Evolutionary conservation across 2,797 vertebrate genomes (phyloP).

Genomic region (Astyanax mexicanus): DNA sequence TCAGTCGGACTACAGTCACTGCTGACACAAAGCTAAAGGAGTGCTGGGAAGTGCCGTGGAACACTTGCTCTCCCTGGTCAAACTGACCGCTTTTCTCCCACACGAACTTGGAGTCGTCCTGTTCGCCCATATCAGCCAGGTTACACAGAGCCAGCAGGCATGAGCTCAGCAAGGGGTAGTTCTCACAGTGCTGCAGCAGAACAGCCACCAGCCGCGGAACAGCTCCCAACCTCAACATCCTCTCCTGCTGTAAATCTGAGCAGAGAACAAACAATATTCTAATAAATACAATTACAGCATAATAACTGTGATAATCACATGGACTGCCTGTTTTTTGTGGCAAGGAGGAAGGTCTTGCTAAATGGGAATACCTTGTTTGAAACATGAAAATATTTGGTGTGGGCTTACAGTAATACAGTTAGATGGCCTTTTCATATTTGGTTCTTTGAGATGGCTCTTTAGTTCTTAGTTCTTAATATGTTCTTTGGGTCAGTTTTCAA

Average conservation of each 20-base stretch:
- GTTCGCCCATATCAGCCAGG: slow-evolving; percentile 79
- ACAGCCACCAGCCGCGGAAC: slow-evolving; percentile 81
- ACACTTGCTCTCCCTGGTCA: slow-evolving; percentile 67
- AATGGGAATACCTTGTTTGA: no score
- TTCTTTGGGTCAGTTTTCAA: no score
- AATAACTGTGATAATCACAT: not conserved
- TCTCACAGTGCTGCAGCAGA: slow-evolving; percentile 78
- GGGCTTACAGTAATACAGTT: no score
- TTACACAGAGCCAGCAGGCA: slow-evolving; percentile 86
- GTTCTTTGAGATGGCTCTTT: no score
- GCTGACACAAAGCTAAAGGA: slow-evolving; percentile 68
- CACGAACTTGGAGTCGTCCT: slow-evolving; percentile 69
- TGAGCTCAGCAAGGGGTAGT: slow-evolving; percentile 78
- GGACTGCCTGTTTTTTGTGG: not conserved
- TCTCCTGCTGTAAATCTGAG: slow-evolving; percentile 82
- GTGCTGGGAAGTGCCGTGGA: slow-evolving; percentile 66
- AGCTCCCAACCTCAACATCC: slow-evolving; percentile 79
- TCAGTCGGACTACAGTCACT: slow-evolving; percentile 71
- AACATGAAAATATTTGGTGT: no score
- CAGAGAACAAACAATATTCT: slow-evolving; percentile 17
- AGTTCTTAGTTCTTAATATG: no score
- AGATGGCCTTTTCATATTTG: no score
- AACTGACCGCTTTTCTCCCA: slow-evolving; percentile 70
- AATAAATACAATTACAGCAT: not conserved
- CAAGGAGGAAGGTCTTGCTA: no score